Evolutionary conservation across 2,797 vertebrate genomes (phyloP).

Genomic region (Cossypha niveicapilla): DNA sequence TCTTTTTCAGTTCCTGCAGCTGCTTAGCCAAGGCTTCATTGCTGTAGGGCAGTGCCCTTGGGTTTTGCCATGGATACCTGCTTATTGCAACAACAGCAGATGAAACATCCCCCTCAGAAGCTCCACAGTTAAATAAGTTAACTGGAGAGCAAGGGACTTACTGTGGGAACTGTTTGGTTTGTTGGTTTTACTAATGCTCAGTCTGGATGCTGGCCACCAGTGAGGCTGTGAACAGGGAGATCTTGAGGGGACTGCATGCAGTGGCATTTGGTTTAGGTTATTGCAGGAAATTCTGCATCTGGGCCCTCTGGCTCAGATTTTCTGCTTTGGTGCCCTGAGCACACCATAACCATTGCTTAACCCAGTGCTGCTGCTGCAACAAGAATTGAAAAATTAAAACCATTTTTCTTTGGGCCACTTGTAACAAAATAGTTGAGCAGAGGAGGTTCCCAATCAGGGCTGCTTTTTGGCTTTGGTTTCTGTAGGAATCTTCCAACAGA

Average conservation of each 20-base stretch:
- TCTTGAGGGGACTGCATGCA: conserved; percentile 15
- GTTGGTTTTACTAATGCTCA: conserved; percentile 69
- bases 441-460: neutral
- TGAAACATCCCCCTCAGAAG: neutral
- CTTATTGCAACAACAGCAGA: conserved; percentile 26
- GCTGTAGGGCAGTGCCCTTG: conserved; percentile 27
- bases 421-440: neutral
- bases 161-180: conserved; percentile 67
- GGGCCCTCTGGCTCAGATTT: conserved; percentile 14
- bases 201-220: conserved; percentile 61
- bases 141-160: conserved; percentile 35
- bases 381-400: neutral
- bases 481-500: neutral
- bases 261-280: conserved; percentile 51
- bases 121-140: conserved; percentile 27
- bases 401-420: neutral
- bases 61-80: conserved; percentile 45
- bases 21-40: neutral
- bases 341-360: neutral
- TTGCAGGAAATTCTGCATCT: conserved; percentile 37
- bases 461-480: neutral
- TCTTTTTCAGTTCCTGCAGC: neutral
- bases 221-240: conserved; percentile 37
- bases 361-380: neutral
- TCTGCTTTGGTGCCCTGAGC: conserved; percentile 29